Percentiles rank a stretch among this genome's conserved stretches.
Evolutionary conservation across 2,797 vertebrate species (phyloP).

Genomic region (Stomatorhinus walkeri): DNA sequence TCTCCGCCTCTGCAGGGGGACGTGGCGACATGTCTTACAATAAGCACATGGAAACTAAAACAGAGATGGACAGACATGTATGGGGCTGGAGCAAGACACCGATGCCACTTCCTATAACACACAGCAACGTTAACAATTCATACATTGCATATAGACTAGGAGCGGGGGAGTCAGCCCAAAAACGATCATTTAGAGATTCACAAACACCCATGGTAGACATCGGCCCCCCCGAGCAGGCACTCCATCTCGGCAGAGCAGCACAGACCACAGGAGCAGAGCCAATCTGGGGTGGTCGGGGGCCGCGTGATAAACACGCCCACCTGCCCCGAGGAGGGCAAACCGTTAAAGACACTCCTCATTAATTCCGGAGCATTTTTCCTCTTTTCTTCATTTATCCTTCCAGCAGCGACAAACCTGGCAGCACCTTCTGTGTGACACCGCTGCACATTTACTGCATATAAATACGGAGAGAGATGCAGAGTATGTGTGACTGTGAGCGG

Average conservation of each 20-base stretch:
- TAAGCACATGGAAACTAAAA: conserved; percentile 39
- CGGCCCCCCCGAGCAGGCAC: not conserved
- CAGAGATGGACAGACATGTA: not conserved
- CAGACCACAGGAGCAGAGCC: not conserved
- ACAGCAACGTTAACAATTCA: not conserved
- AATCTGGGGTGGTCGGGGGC: not conserved
- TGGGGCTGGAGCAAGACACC: not conserved
- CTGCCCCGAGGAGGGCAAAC: not conserved
- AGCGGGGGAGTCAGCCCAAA: not conserved
- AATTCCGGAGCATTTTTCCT: not conserved
- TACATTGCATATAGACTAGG: not conserved
- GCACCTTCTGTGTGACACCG: not conserved
- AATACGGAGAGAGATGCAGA: not conserved
- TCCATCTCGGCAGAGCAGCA: not conserved
- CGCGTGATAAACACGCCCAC: not conserved
- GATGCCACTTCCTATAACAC: not conserved
- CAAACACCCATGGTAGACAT: not conserved
- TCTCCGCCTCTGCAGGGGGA: conserved; percentile 28
- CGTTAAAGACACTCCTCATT: not conserved
- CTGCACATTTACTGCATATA: not conserved
- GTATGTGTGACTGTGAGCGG: not conserved
- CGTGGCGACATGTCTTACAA: not conserved
- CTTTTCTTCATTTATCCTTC: not conserved
- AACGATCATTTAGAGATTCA: not conserved
- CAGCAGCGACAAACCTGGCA: not conserved